Percentiles rank a stretch among this genome's conserved stretches.
These are phyloP conservation scores for Hiodon tergisus DNA, from an alignment of 2,113 vertebrate species.

Conservation along the genomic window DNA sequence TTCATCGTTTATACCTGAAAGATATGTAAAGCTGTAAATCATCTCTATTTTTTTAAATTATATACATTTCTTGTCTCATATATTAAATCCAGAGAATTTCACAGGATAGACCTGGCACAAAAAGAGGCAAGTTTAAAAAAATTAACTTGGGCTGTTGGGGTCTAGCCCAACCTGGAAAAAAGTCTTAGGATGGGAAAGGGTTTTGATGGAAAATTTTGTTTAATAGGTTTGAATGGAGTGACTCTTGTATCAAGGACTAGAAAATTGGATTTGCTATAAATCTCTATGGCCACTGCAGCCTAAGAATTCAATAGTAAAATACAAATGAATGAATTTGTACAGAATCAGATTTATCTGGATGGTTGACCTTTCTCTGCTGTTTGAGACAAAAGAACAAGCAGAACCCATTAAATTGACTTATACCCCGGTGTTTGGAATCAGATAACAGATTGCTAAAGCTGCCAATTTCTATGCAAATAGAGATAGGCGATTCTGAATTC, in stretches of 20 bases:
- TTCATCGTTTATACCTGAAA: no score
- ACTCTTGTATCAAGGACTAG: conserved; percentile 43
- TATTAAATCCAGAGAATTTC: conserved; percentile 50
- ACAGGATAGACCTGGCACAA: conserved; percentile 43
- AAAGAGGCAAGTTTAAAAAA: conserved; percentile 52
- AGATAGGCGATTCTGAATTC: conserved; percentile 6
- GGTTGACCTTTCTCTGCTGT: conserved; percentile 26
- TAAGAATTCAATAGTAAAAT: conserved; percentile 2
- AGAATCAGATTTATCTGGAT: conserved; percentile 16
- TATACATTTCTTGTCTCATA: conserved; percentile 39
- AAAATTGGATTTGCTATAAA: conserved; percentile 23
- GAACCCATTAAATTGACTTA: conserved; percentile 18
- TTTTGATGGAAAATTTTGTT: conserved; percentile 1
- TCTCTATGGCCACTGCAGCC: background rate
- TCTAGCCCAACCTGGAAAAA: conserved; percentile 39
- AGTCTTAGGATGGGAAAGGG: conserved; percentile 36
- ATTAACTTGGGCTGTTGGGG: conserved; percentile 41
- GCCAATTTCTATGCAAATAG: conserved; percentile 43
- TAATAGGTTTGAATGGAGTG: conserved; percentile 50
- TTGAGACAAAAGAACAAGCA: conserved; percentile 23
- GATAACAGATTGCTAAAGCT: conserved; percentile 24
- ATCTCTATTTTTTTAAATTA: no score
- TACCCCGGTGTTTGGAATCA: conserved; percentile 19
- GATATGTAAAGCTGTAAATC: no score
- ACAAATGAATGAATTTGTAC: conserved; percentile 13